phyloP scores from a whole-genome alignment of 2,113 vertebrate genomes.

The Leucoraja erinaceus region DNA sequence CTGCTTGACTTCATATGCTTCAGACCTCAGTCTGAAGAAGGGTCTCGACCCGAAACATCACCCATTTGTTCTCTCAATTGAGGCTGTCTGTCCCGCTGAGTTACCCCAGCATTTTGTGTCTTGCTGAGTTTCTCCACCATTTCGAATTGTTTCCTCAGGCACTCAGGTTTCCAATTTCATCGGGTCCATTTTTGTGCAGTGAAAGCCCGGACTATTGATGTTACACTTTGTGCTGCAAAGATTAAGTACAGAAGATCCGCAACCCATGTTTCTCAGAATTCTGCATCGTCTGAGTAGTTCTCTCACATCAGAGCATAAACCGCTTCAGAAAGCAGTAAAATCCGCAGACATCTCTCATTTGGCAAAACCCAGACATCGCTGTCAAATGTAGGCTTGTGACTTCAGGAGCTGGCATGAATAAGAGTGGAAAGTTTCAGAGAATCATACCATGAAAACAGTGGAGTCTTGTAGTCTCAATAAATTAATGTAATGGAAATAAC shows the following conservation, averaged over 20 bases:
- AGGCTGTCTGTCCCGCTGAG: no score
- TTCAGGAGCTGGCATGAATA: background rate
- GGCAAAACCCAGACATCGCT: slow-evolving; percentile 10
- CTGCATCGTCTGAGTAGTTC: background rate
- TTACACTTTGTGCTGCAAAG: no score
- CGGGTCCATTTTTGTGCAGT: background rate
- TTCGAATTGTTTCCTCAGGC: no score
- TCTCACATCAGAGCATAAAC: background rate
- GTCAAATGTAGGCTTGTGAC: slow-evolving; percentile 29
- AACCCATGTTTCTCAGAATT: background rate
- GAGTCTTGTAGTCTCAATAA: slow-evolving; percentile 22
- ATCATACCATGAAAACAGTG: slow-evolving; percentile 10
- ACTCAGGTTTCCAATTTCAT: background rate
- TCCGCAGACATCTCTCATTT: background rate
- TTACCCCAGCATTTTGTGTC: no score
- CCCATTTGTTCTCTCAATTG: no score
- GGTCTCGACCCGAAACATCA: no score
- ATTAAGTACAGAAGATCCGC: background rate
- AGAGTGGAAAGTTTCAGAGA: slow-evolving; percentile 20
- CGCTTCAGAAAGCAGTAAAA: slow-evolving; percentile 18
- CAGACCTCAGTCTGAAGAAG: no score
- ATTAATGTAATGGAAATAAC: slow-evolving; percentile 30
- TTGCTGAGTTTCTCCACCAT: no score
- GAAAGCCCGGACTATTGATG: no score
- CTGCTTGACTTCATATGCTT: no score